Evolutionary conservation across 2,113 vertebrate species (phyloP).

Genomic region (Turnix velox): DNA sequence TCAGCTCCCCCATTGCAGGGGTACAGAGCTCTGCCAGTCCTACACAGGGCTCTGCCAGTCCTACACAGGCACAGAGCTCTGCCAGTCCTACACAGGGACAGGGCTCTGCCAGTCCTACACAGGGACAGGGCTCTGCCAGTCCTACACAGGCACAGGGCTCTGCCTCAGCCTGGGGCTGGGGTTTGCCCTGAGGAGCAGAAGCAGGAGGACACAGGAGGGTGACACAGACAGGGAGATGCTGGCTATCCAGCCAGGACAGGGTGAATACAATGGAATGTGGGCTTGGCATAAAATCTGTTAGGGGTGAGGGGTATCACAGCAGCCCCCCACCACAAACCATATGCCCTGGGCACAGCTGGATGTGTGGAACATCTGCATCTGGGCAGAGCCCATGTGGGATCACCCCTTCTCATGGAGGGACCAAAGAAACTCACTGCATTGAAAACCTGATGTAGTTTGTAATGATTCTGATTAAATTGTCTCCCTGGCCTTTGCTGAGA

Average conservation of each 20-base stretch:
- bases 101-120: too few species aligned
- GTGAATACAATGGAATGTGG: accelerated
- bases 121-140: too few species aligned
- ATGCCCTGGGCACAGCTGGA: not conserved
- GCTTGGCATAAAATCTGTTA: accelerated
- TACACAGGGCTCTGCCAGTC: too few species aligned
- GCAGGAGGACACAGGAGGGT: not conserved
- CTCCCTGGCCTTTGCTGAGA: not conserved
- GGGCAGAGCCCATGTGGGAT: not conserved
- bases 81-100: too few species aligned
- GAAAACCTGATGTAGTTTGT: not conserved
- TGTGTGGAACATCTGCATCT: accelerated
- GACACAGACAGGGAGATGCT: accelerated
- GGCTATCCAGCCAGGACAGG: accelerated
- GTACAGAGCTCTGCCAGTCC: not conserved
- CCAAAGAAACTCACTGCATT: not conserved
- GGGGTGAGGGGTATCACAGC: accelerated
- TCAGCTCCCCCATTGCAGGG: not conserved
- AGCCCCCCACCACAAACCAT: accelerated
- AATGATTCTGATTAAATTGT: not conserved
- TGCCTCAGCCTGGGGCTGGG: too few species aligned
- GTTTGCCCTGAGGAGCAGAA: too few species aligned
- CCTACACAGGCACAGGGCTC: too few species aligned
- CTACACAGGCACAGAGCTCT: too few species aligned
- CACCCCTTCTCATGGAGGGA: not conserved